A percentile compares a stretch with the other conserved stretches of the same genome.
phyloP scores from a whole-genome alignment of 2,888 invertebrate species.

The Cerceris rybyensis region DNA sequence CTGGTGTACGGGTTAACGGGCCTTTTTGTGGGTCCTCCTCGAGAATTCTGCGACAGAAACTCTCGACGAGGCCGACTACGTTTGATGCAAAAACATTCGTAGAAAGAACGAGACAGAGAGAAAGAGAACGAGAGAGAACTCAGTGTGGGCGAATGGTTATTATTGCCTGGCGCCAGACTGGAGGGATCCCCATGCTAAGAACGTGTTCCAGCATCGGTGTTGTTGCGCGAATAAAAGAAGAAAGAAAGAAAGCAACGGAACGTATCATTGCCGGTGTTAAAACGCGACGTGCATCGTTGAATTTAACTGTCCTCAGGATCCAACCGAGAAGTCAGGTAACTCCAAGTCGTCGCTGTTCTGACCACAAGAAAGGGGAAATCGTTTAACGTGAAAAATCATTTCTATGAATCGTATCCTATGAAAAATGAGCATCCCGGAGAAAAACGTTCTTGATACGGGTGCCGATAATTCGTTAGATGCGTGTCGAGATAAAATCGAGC shows the following conservation, averaged over 20 bases:
- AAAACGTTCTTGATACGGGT: neutral
- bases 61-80: slow-evolving; percentile 15
- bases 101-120: slow-evolving; percentile 51
- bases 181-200: slow-evolving; percentile 61
- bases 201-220: slow-evolving; percentile 44
- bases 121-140: slow-evolving; percentile 50
- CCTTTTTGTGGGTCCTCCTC: slow-evolving; percentile 15
- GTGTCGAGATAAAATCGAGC: slow-evolving; percentile 11
- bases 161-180: slow-evolving; percentile 77
- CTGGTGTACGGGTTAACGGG: neutral
- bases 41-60: slow-evolving; percentile 17
- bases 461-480: slow-evolving; percentile 11
- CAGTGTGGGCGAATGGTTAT: slow-evolving; percentile 77
- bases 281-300: neutral
- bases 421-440: neutral
- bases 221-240: slow-evolving; percentile 50
- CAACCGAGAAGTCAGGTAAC: neutral
- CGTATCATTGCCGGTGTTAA: slow-evolving; percentile 24
- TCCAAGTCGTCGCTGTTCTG: neutral
- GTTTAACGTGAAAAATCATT: neutral
- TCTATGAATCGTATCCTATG: neutral
- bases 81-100: slow-evolving; percentile 60
- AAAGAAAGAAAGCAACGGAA: slow-evolving; percentile 44
- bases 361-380: neutral
- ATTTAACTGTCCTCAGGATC: neutral